These are phyloP conservation scores for Lucilia sericata DNA, from an alignment of 1,140 invertebrate genomes.

Conservation along the genomic window DNA sequence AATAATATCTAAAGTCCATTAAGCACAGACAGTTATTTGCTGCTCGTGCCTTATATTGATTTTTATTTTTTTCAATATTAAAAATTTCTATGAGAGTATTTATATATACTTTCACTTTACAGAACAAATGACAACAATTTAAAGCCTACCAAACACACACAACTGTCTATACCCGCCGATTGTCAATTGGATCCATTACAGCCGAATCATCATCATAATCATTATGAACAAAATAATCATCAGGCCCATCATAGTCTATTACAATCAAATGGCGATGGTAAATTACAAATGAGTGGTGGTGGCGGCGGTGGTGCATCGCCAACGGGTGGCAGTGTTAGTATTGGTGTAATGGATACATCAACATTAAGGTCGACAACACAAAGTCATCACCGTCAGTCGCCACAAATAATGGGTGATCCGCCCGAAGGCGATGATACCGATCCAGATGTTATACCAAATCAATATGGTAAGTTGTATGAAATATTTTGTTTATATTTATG, in stretches of 20 bases:
- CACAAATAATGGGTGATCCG: constrained; percentile 67
- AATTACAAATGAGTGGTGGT: constrained; percentile 25
- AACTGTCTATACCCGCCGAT: constrained; percentile 65
- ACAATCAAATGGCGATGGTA: constrained; percentile 55
- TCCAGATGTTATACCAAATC: constrained; percentile 86
- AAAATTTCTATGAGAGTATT: neutral
- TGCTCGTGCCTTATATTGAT: neutral
- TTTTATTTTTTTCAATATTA: constrained; percentile 46
- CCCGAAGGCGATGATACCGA: constrained; percentile 76
- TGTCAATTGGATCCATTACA: constrained; percentile 66
- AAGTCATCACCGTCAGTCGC: constrained; percentile 56
- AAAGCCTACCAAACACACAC: constrained; percentile 66
- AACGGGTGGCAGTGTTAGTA: constrained; percentile 23
- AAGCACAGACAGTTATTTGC: neutral
- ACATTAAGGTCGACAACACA: constrained; percentile 59
- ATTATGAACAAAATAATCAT: constrained; percentile 57
- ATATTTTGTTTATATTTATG: too few relatives aligned
- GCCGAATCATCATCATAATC: constrained; percentile 55
- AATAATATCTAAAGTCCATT: too few relatives aligned
- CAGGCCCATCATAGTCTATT: constrained; percentile 64
- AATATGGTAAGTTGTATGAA: constrained; percentile 76
- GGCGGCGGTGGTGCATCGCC: constrained; percentile 49
- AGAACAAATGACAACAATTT: constrained; percentile 66
- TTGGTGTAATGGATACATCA: constrained; percentile 54
- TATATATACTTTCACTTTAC: constrained; percentile 48